These are phyloP conservation scores for Eupithecia dodoneata DNA, from an alignment of 2,888 invertebrate genomes.

Conservation along the genomic window DNA sequence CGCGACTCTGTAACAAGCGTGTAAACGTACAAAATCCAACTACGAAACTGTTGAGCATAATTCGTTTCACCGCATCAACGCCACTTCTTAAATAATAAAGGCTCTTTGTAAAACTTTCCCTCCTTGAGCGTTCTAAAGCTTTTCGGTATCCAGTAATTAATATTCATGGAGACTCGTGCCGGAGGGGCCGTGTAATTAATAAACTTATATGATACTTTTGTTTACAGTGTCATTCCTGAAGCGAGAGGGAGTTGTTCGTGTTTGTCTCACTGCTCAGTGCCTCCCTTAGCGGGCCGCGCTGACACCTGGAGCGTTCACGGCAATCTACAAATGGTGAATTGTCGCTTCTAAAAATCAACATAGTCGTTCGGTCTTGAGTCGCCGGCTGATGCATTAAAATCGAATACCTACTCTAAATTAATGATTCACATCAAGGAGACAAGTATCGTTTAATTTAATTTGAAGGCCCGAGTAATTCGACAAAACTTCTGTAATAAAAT, in stretches of 20 bases:
- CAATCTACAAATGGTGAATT: conserved; percentile 2
- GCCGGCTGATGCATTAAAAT: conserved; percentile 17
- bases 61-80: conserved; percentile 78
- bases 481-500: conserved; percentile 83
- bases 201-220: conserved; percentile 85
- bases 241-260: conserved; percentile 59
- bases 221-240: conserved; percentile 82
- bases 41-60: conserved; percentile 62
- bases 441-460: conserved; percentile 81
- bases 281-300: conserved; percentile 32
- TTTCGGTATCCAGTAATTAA: conserved; percentile 84
- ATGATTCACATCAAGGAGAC: conserved; percentile 70
- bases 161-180: conserved; percentile 82
- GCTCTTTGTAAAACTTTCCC: conserved; percentile 84
- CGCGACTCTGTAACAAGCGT: conserved; percentile 48
- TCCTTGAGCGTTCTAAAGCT: conserved; percentile 83
- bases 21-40: conserved; percentile 55
- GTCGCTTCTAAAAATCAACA: not conserved
- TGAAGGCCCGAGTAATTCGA: conserved; percentile 79
- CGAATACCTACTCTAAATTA: conserved; percentile 47
- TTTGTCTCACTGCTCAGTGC: conserved; percentile 47
- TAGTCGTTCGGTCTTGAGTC: not conserved
- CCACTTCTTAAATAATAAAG: conserved; percentile 84
- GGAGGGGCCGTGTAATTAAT: conserved; percentile 83
- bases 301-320: conserved; percentile 31